These are phyloP conservation scores for Asarcornis scutulata DNA, from an alignment of 2,113 vertebrate species.

Conservation along the genomic window DNA sequence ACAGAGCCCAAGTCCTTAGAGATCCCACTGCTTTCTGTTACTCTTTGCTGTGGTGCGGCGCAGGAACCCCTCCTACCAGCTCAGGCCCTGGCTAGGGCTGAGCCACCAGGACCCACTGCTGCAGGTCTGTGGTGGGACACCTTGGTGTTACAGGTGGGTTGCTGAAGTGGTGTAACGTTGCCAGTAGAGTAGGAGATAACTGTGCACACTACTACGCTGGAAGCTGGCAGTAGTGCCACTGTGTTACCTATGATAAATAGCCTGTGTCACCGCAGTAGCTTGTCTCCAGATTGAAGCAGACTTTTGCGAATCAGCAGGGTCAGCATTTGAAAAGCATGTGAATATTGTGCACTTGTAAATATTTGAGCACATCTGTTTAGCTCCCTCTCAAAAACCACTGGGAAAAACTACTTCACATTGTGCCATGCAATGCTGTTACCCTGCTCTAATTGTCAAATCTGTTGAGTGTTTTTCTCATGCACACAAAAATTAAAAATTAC, in stretches of 20 bases:
- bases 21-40: neutral
- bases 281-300: slow-evolving; percentile 70
- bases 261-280: slow-evolving; percentile 26
- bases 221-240: neutral
- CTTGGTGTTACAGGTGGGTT: neutral
- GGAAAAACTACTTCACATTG: slow-evolving; percentile 72
- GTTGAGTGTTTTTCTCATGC: slow-evolving; percentile 75
- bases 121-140: neutral
- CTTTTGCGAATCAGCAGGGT: slow-evolving; percentile 71
- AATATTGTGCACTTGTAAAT: slow-evolving; percentile 82
- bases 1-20: too few species aligned
- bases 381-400: slow-evolving; percentile 69
- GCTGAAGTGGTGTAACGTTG: neutral
- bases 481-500: slow-evolving; percentile 78
- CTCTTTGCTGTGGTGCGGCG: neutral
- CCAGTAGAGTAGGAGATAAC: neutral
- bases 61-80: neutral
- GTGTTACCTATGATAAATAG: slow-evolving; percentile 61
- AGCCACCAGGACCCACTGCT: neutral
- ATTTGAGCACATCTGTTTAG: slow-evolving; percentile 81
- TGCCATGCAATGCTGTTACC: slow-evolving; percentile 70
- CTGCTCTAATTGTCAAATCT: slow-evolving; percentile 78
- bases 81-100: neutral
- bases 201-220: neutral
- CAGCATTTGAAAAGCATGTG: slow-evolving; percentile 74